phyloP scores from a whole-genome alignment of 1,140 invertebrate genomes.

The Bombus terrestris region DNA sequence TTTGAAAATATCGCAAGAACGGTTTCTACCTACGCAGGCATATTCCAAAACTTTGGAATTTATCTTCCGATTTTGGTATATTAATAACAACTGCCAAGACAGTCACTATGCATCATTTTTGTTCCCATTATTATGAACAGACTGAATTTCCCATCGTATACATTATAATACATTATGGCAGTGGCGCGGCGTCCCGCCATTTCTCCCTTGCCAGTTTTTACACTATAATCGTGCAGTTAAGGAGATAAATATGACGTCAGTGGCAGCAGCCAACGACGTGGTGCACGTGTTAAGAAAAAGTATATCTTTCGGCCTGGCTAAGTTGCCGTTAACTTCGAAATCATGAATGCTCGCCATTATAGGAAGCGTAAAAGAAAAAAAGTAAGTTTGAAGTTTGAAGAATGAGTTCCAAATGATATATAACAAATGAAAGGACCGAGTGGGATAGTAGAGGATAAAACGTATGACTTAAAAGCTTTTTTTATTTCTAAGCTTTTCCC shows the following conservation, averaged over 20 bases:
- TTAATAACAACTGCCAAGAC: conserved; percentile 60
- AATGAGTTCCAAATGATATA: not conserved
- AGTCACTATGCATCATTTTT: conserved; percentile 63
- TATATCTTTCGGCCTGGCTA: conserved; percentile 61
- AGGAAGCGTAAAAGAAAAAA: not conserved
- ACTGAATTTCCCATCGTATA: conserved; percentile 71
- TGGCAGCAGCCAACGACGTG: conserved; percentile 69
- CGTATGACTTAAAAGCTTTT: too few species aligned
- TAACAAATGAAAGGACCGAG: not conserved
- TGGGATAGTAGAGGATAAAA: not conserved
- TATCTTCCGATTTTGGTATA: conserved; percentile 28
- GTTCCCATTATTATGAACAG: conserved; percentile 69
- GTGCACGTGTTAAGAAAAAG: conserved; percentile 69
- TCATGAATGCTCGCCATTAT: conserved; percentile 35
- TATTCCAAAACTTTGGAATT: not conserved
- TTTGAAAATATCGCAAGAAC: not conserved
- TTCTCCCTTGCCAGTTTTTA: conserved; percentile 66
- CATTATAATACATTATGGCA: conserved; percentile 66
- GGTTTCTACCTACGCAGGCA: not conserved
- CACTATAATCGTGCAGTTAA: conserved; percentile 76
- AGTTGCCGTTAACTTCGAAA: conserved; percentile 47
- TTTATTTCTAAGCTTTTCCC: not conserved
- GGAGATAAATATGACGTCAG: conserved; percentile 79
- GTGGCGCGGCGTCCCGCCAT: conserved; percentile 29
- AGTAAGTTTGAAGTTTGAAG: not conserved